A percentile compares a stretch with the other conserved stretches of the same genome.
Conservation (phyloP, 2,797 vertebrate genomes). For the Otus scops region DNA sequence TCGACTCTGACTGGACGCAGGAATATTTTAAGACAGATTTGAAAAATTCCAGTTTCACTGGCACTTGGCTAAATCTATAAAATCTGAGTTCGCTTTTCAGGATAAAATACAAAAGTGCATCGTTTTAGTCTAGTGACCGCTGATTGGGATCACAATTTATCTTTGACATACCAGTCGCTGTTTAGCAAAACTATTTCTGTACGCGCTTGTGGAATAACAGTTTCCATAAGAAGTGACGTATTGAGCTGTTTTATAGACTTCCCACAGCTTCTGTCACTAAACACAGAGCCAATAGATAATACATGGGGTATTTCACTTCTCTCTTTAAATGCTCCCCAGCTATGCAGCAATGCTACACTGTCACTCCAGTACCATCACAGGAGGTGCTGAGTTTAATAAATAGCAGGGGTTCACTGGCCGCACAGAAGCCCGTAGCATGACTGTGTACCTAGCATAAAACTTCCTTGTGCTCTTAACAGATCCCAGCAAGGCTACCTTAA, state of each 20-base stretch:
- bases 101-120: neutral
- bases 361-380: neutral
- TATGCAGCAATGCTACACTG: neutral
- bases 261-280: slow-evolving; percentile 37
- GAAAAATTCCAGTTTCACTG: neutral
- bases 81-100: neutral
- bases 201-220: neutral
- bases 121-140: neutral
- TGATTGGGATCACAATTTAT: neutral
- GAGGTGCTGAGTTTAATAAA: neutral
- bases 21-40: neutral
- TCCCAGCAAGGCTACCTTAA: neutral
- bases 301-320: neutral
- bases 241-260: slow-evolving; percentile 23
- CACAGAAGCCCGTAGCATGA: neutral
- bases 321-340: neutral
- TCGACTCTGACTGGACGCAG: neutral
- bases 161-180: neutral
- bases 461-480: neutral
- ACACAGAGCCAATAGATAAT: slow-evolving; percentile 15
- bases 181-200: slow-evolving; percentile 28
- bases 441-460: neutral
- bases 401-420: neutral
- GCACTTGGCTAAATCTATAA: neutral
- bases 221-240: slow-evolving; percentile 31